phyloP scores from a whole-genome alignment of 1,140 invertebrate species.

The Diplogasteroides magnus region DNA sequence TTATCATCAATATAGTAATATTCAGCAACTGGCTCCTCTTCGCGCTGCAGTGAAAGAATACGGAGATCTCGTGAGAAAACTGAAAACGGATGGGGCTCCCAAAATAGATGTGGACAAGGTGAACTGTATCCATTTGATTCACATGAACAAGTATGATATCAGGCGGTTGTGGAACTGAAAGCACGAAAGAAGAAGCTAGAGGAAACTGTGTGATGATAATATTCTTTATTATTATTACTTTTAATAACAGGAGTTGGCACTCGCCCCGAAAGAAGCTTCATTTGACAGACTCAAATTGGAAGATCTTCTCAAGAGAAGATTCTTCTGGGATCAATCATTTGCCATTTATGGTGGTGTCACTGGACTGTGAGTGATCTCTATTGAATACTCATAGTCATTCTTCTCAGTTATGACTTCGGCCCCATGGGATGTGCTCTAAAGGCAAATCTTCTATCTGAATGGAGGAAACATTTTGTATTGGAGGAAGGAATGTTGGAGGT shows the following conservation, averaged over 20 bases:
- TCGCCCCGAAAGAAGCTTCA: slow-evolving; percentile 67
- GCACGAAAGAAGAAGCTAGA: slow-evolving; percentile 81
- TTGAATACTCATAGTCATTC: slow-evolving; percentile 58
- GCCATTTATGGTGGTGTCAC: slow-evolving; percentile 90
- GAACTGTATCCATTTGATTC: not conserved
- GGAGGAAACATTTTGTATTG: slow-evolving; percentile 92
- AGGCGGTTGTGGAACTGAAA: slow-evolving; percentile 83
- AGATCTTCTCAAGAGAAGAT: slow-evolving; percentile 89
- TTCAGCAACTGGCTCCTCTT: slow-evolving; percentile 49
- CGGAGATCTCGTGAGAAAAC: slow-evolving; percentile 78
- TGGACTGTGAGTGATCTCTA: slow-evolving; percentile 15
- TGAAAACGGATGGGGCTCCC: slow-evolving; percentile 78
- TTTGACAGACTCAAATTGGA: slow-evolving; percentile 92
- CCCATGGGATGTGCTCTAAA: slow-evolving; percentile 99
- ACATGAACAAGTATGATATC: not conserved
- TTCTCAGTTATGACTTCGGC: slow-evolving; percentile 90
- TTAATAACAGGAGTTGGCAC: slow-evolving; percentile 69
- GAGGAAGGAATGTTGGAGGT: slow-evolving; percentile 94
- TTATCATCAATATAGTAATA: slow-evolving; percentile 8
- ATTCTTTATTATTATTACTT: slow-evolving; percentile 14
- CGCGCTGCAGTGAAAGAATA: slow-evolving; percentile 55
- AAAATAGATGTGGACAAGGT: slow-evolving; percentile 81
- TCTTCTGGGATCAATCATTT: slow-evolving; percentile 98
- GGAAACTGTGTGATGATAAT: slow-evolving; percentile 65
- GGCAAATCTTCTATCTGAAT: slow-evolving; percentile 81